phyloP scores from a whole-genome alignment of 2,797 vertebrate species.

The Tragopan temminckii region DNA sequence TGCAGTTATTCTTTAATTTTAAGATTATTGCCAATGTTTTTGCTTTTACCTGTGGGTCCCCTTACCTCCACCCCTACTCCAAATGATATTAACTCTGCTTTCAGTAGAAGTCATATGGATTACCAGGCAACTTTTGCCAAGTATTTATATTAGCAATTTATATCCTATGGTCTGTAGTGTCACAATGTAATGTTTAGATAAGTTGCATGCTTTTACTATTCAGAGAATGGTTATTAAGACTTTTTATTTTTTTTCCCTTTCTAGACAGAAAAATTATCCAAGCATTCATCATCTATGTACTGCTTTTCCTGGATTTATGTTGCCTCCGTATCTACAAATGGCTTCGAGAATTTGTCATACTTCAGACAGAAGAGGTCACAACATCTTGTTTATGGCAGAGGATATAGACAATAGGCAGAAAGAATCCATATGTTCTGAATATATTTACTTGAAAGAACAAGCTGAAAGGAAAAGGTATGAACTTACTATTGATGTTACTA shows the following conservation, averaged over 20 bases:
- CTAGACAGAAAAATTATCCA: constrained; percentile 55
- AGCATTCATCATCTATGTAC: constrained; percentile 75
- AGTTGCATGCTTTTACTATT: background rate
- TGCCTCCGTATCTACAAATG: constrained; percentile 76
- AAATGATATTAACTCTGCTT: background rate
- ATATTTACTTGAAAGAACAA: constrained; percentile 16
- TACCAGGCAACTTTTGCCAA: background rate
- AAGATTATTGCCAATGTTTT: background rate
- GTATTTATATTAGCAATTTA: background rate
- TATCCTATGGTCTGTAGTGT: background rate
- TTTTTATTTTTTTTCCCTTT: constrained; percentile 16
- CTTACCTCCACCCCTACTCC: background rate
- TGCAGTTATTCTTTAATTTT: background rate
- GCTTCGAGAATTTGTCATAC: constrained; percentile 80
- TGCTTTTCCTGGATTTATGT: constrained; percentile 47
- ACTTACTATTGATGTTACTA: background rate
- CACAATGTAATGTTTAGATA: background rate
- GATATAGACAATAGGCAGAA: background rate
- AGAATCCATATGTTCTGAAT: background rate
- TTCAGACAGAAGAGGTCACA: constrained; percentile 57
- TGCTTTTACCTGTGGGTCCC: background rate
- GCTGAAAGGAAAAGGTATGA: constrained; percentile 53
- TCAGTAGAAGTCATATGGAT: background rate
- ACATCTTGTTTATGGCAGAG: background rate
- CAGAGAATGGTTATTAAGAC: background rate